Percentiles rank a stretch among this genome's conserved stretches.
phyloP scores from a whole-genome alignment of 2,113 vertebrate genomes.

The Ctenodactylus gundi region DNA sequence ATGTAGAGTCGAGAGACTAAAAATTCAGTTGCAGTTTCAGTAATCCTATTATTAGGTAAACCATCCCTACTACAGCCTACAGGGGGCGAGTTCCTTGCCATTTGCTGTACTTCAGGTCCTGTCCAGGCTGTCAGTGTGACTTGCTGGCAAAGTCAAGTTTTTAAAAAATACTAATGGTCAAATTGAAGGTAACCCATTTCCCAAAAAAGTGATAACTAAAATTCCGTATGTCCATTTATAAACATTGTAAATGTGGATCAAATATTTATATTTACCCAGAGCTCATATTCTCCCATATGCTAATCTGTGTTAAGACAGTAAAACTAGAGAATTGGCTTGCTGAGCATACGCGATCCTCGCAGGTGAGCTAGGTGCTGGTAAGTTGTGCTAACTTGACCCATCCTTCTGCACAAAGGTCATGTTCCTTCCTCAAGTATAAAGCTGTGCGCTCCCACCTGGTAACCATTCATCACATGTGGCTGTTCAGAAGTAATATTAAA shows the following conservation, averaged over 20 bases:
- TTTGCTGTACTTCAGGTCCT: background rate
- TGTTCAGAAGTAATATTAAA: background rate
- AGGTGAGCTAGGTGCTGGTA: background rate
- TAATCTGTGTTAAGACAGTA: background rate
- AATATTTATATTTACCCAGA: background rate
- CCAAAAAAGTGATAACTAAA: background rate
- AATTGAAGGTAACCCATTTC: background rate
- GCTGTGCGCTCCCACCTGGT: fast-evolving
- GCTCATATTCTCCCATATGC: background rate
- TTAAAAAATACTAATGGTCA: background rate
- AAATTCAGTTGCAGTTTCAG: background rate
- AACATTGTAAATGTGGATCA: background rate
- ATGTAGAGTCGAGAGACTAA: background rate
- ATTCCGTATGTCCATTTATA: background rate
- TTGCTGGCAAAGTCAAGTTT: background rate
- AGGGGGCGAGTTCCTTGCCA: background rate
- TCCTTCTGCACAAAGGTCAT: background rate
- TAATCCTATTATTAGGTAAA: background rate
- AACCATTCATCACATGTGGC: background rate
- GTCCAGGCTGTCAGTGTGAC: background rate
- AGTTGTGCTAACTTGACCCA: background rate
- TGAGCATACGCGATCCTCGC: background rate
- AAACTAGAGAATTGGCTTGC: background rate
- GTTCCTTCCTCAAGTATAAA: background rate
- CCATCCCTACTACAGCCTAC: background rate